Percentiles rank a stretch among this genome's conserved stretches.
These are phyloP conservation scores for Anseranas semipalmata DNA, from an alignment of 2,113 vertebrate species.

Conservation along the genomic window DNA sequence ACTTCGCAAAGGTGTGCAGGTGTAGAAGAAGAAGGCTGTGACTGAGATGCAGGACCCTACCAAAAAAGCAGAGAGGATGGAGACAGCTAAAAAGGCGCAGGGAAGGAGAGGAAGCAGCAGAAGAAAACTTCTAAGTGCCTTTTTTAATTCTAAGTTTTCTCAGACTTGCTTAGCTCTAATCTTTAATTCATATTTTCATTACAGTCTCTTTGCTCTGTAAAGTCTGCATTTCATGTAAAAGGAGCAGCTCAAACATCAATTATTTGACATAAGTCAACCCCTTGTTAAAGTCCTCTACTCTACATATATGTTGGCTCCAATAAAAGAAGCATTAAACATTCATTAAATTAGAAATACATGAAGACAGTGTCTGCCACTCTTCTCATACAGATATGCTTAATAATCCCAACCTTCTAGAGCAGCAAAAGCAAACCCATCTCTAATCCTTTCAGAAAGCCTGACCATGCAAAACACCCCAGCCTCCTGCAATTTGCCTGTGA, in stretches of 20 bases:
- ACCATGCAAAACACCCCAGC: neutral
- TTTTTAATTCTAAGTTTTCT: constrained; percentile 30
- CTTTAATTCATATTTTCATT: constrained; percentile 63
- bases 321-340: constrained; percentile 60
- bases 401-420: neutral
- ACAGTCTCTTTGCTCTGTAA: constrained; percentile 43
- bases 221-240: constrained; percentile 44
- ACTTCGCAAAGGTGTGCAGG: neutral
- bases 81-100: neutral
- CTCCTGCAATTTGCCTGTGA: neutral
- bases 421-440: neutral
- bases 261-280: constrained; percentile 39
- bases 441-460: constrained; percentile 3
- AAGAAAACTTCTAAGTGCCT: neutral
- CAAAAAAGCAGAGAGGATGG: neutral
- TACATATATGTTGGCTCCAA: constrained; percentile 39
- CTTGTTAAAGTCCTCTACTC: constrained; percentile 21
- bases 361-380: constrained; percentile 33
- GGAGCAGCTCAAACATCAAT: constrained; percentile 44
- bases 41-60: neutral
- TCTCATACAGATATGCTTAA: constrained; percentile 7
- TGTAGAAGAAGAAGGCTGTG: neutral
- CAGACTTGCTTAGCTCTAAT: constrained; percentile 44
- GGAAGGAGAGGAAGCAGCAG: neutral
- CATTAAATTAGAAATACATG: constrained; percentile 60